Evolutionary conservation across 30 jellyfish, hydroid and myxozoan genomes (phyloP).

Genomic region (Chrysaora quinquecirrha): DNA sequence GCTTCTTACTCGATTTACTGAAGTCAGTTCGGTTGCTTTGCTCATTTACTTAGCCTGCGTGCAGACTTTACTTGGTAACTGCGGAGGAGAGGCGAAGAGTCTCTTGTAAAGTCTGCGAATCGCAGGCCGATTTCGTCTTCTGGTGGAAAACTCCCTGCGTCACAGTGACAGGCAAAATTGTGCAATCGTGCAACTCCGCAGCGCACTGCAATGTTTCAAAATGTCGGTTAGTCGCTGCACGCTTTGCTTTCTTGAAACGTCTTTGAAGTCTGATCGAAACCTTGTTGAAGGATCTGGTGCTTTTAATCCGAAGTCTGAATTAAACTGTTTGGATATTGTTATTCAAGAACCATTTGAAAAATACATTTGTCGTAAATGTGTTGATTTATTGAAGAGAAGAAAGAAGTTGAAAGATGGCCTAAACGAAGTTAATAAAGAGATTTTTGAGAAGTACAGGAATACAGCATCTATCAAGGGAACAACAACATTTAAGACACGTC

Average conservation of each 20-base stretch:
- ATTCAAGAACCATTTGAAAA: neutral
- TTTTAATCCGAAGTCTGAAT: neutral
- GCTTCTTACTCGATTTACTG: too few relatives aligned
- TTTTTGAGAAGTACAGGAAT: neutral
- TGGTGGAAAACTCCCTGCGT: neutral
- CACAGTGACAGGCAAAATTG: neutral
- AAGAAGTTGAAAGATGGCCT: constrained; percentile 11
- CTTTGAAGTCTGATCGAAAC: constrained; percentile 22
- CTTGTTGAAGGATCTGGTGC: constrained; percentile 41
- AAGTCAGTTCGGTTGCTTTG: too few relatives aligned
- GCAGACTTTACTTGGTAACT: constrained; percentile 26
- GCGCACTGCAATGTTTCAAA: neutral
- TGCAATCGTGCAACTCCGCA: neutral
- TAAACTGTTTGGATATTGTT: neutral
- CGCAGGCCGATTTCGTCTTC: constrained; percentile 2
- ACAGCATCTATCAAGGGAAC: neutral
- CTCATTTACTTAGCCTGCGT: constrained; percentile 48
- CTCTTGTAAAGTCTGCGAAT: constrained; percentile 21
- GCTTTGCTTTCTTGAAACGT: constrained; percentile 23
- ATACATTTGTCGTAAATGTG: neutral
- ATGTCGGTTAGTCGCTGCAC: constrained; percentile 13
- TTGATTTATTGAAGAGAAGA: constrained; percentile 4
- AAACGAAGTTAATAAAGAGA: neutral
- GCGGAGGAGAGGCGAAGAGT: too few relatives aligned
- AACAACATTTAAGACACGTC: too few relatives aligned